Evolutionary conservation across 2,888 invertebrate species (phyloP).

Genomic region (Zygothrica quintamaculata): DNA sequence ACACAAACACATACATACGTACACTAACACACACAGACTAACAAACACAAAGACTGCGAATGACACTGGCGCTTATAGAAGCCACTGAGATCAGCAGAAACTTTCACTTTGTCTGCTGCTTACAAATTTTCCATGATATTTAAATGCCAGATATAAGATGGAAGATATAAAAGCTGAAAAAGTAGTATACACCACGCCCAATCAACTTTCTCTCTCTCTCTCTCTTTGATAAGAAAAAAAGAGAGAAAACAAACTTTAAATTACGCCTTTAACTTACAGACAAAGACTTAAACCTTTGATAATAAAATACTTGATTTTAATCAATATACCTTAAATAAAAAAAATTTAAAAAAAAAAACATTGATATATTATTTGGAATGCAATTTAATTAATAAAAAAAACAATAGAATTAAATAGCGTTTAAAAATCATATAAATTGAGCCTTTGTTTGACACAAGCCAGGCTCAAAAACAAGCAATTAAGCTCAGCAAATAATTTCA

Average conservation of each 20-base stretch:
- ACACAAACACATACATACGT: slow-evolving; percentile 27
- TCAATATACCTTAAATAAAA: too few relatives aligned
- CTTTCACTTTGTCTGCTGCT: slow-evolving; percentile 63
- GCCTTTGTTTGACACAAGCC: slow-evolving; percentile 58
- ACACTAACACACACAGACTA: slow-evolving; percentile 8
- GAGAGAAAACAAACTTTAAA: slow-evolving; percentile 33
- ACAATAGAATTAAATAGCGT: slow-evolving; percentile 62
- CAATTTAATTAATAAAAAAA: slow-evolving; percentile 56
- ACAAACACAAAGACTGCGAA: slow-evolving; percentile 21
- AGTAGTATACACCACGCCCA: too few relatives aligned
- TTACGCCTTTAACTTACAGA: slow-evolving; percentile 21
- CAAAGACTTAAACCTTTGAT: too few relatives aligned
- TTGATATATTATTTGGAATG: too few relatives aligned
- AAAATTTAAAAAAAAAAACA: too few relatives aligned
- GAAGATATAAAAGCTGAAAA: not conserved
- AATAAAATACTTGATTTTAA: too few relatives aligned
- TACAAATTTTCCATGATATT: slow-evolving; percentile 47
- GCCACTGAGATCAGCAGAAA: slow-evolving; percentile 52
- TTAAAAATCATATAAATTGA: slow-evolving; percentile 58
- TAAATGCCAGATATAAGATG: slow-evolving; percentile 38
- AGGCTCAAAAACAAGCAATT: slow-evolving; percentile 63
- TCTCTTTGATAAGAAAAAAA: slow-evolving; percentile 33
- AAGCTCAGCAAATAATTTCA: slow-evolving; percentile 71
- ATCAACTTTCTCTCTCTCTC: slow-evolving; percentile 17
- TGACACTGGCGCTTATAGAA: slow-evolving; percentile 47